A percentile compares a stretch with the other conserved stretches of the same genome.
phyloP scores from a whole-genome alignment of 1,140 invertebrate genomes.

The Cotesia chilonis region DNA sequence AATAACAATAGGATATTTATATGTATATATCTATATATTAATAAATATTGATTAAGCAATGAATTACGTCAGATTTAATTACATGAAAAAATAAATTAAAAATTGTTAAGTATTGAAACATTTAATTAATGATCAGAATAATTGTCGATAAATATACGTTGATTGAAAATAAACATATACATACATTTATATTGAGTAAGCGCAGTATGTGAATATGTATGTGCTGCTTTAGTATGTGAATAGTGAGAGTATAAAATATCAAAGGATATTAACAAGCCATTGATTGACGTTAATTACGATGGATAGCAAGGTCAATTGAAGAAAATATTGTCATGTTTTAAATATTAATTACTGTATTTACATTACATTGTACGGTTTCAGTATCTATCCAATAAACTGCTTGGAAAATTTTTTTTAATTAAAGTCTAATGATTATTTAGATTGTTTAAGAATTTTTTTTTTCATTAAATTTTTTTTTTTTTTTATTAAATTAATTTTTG shows the following conservation, averaged over 20 bases:
- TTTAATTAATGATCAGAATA: constrained; percentile 19
- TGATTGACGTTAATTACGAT: constrained; percentile 22
- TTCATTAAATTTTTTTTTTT: too few relatives aligned
- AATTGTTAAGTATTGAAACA: background rate
- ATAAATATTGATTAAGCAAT: background rate
- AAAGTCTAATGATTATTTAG: too few relatives aligned
- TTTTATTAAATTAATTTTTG: background rate
- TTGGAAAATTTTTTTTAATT: too few relatives aligned
- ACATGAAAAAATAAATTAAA: background rate
- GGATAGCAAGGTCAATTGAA: constrained; percentile 6
- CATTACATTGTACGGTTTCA: background rate
- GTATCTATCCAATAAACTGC: too few relatives aligned
- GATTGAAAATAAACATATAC: background rate
- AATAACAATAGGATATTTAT: background rate
- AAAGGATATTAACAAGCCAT: background rate
- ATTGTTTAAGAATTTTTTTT: too few relatives aligned
- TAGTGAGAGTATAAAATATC: constrained; percentile 12
- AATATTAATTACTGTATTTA: constrained; percentile 1
- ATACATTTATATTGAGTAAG: background rate
- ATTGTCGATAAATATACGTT: constrained; percentile 15
- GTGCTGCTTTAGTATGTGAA: background rate
- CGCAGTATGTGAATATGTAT: background rate
- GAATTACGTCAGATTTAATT: constrained; percentile 6
- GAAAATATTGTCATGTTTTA: background rate
- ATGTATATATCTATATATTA: background rate